Conservation (phyloP, 2,113 vertebrate species). For the Cinclus cinclus region DNA sequence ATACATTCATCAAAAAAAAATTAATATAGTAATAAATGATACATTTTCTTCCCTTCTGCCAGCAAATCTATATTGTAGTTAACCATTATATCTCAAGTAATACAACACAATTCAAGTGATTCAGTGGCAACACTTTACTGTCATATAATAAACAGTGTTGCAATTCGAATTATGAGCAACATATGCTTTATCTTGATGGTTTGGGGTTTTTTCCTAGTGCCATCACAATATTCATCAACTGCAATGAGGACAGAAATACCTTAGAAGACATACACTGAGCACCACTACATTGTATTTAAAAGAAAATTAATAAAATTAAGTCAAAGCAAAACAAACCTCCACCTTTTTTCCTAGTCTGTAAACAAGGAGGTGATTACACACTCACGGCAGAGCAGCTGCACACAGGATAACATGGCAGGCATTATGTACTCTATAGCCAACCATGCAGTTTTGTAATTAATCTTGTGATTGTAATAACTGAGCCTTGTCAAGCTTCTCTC, state of each 20-base stretch:
- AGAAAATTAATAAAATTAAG: not conserved
- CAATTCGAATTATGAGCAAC: not conserved
- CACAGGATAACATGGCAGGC: not conserved
- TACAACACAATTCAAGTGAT: not conserved
- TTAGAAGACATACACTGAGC: not conserved
- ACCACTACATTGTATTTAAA: not conserved
- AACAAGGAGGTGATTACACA: not conserved
- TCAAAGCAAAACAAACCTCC: not conserved
- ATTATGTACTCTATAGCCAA: conserved; percentile 32
- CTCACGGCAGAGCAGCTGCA: not conserved
- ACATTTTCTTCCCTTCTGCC: not conserved
- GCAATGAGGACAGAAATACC: not conserved
- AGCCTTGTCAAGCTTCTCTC: conserved; percentile 55
- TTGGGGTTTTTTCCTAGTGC: fast-evolving
- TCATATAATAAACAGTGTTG: not conserved
- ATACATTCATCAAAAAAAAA: not conserved
- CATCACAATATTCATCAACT: not conserved
- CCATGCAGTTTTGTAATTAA: conserved; percentile 59
- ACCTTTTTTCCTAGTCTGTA: not conserved
- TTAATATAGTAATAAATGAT: not conserved
- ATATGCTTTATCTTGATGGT: not conserved
- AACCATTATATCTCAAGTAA: not conserved
- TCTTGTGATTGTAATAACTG: conserved; percentile 65
- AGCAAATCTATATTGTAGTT: not conserved
- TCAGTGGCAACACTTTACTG: not conserved